Evolutionary conservation across 2,797 vertebrate species (phyloP).

Genomic region (Telmatherina bonti): DNA sequence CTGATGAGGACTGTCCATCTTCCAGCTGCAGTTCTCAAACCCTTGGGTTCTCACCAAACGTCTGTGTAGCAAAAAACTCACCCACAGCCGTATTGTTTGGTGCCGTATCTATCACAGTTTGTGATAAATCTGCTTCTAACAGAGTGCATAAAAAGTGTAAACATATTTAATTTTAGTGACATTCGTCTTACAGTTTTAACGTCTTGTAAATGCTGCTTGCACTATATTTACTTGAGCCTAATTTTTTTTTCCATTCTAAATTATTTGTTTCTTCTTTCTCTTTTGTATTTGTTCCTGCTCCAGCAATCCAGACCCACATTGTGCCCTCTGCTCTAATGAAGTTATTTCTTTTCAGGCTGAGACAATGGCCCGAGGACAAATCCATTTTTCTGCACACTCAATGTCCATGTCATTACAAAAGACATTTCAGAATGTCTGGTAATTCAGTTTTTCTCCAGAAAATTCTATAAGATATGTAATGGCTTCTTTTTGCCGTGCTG

Average conservation of each 20-base stretch:
- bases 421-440: conserved; percentile 38
- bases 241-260: conserved; percentile 23
- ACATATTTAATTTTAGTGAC: not conserved
- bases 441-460: conserved; percentile 38
- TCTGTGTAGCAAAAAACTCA: not conserved
- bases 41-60: not conserved
- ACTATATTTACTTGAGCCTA: conserved; percentile 12
- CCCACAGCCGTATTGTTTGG: not conserved
- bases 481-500: conserved; percentile 2
- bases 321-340: conserved; percentile 43
- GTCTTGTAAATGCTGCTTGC: conserved; percentile 7
- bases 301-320: conserved; percentile 19
- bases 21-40: not conserved
- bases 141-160: not conserved
- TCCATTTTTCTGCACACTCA: conserved; percentile 50
- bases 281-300: conserved; percentile 23
- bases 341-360: conserved; percentile 53
- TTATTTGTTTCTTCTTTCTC: conserved; percentile 9
- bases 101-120: not conserved
- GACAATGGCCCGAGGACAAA: conserved; percentile 55
- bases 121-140: not conserved
- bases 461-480: conserved; percentile 17
- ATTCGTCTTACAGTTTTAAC: not conserved
- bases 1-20: too few relatives aligned
- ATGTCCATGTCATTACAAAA: conserved; percentile 51